Conservation (phyloP, 2,888 invertebrate species). For the Ennomos quercinarius region DNA sequence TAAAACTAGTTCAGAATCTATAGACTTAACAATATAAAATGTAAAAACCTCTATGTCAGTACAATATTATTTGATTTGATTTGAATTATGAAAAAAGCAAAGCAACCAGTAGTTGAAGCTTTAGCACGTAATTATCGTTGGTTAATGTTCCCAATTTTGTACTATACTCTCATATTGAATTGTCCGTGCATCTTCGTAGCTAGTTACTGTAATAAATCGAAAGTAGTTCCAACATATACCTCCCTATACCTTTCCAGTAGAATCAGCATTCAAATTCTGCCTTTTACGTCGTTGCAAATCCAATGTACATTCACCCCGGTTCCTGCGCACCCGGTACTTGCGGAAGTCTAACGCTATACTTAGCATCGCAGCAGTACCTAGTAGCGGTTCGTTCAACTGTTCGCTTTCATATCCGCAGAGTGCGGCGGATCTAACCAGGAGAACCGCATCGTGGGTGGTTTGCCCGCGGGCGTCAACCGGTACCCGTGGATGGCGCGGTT, state of each 20-base stretch:
- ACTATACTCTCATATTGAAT: too few species aligned
- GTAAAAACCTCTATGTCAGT: too few species aligned
- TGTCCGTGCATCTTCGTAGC: too few species aligned
- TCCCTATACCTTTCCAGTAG: background rate
- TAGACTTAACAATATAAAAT: too few species aligned
- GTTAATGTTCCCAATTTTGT: too few species aligned
- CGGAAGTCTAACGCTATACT: slow-evolving; percentile 26
- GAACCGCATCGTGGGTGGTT: slow-evolving; percentile 94
- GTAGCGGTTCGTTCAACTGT: slow-evolving; percentile 43
- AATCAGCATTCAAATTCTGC: slow-evolving; percentile 10
- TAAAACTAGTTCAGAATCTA: too few species aligned
- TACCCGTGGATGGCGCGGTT: slow-evolving; percentile 95
- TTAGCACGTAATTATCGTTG: too few species aligned
- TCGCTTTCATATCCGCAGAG: slow-evolving; percentile 82
- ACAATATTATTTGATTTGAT: too few species aligned
- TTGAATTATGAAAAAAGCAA: too few species aligned
- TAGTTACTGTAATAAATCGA: background rate
- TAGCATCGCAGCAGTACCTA: slow-evolving; percentile 2
- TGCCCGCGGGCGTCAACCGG: slow-evolving; percentile 92
- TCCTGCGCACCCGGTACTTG: slow-evolving; percentile 19
- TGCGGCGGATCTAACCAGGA: slow-evolving; percentile 94
- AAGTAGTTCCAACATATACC: background rate
- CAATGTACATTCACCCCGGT: slow-evolving; percentile 25
- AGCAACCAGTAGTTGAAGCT: too few species aligned
- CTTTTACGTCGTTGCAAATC: slow-evolving; percentile 16